Percentiles rank a stretch among this genome's conserved stretches.
Evolutionary conservation across 2,888 invertebrate species (phyloP).

Genomic region (Unio delphinus): DNA sequence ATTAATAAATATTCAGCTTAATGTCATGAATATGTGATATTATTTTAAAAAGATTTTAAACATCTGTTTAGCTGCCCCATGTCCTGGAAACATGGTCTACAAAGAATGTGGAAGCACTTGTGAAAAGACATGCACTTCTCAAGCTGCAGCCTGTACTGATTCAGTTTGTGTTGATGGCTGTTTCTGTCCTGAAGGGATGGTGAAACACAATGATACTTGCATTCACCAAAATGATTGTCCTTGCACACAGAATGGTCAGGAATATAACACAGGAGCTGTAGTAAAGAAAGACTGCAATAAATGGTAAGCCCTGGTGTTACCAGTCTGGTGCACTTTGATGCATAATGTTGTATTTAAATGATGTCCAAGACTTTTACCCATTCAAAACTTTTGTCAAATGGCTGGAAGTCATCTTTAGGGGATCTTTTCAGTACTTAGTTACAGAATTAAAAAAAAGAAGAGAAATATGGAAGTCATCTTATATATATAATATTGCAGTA

Average conservation of each 20-base stretch:
- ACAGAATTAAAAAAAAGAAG: no score
- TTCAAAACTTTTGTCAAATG: no score
- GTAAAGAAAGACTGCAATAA: slow-evolving; percentile 64
- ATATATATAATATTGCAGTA: no score
- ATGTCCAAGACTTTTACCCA: no score
- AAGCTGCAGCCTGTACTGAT: slow-evolving; percentile 56
- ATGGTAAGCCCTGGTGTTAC: slow-evolving; percentile 47
- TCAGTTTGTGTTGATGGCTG: slow-evolving; percentile 87
- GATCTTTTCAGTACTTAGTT: no score
- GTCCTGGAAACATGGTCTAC: slow-evolving; percentile 83
- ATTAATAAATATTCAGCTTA: no score
- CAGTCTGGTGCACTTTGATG: no score
- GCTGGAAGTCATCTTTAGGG: no score
- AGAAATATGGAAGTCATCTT: no score
- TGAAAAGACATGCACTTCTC: slow-evolving; percentile 81
- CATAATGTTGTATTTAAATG: no score
- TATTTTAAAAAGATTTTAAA: neutral
- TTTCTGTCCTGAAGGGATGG: slow-evolving; percentile 86
- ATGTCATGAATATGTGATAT: no score
- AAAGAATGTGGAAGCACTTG: slow-evolving; percentile 83
- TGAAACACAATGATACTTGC: slow-evolving; percentile 84
- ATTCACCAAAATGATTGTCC: slow-evolving; percentile 84
- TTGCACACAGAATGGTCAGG: slow-evolving; percentile 76
- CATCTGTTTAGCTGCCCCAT: slow-evolving; percentile 80
- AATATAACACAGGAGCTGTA: slow-evolving; percentile 45